Evolutionary conservation across 1,140 invertebrate species (phyloP).

Genomic region (Parapsyche elsis): DNA sequence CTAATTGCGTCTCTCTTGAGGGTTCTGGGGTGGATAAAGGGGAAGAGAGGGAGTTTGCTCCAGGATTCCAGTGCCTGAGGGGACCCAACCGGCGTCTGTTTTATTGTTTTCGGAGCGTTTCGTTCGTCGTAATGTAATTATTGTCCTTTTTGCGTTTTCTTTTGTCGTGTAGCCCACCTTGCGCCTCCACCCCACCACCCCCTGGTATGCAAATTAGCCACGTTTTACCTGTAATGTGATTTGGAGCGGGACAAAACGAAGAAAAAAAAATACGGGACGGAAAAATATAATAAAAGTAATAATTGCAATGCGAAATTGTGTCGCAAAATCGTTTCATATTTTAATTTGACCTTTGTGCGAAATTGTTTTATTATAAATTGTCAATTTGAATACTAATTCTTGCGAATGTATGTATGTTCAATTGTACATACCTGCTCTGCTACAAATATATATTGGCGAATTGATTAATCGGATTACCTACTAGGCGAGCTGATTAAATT

Average conservation of each 20-base stretch:
- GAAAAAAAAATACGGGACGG: not conserved
- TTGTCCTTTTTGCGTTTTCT: not conserved
- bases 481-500: too few relatives aligned
- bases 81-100: not conserved
- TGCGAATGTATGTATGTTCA: too few relatives aligned
- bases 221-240: constrained; percentile 33
- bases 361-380: too few relatives aligned
- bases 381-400: too few relatives aligned
- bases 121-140: not conserved
- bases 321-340: too few relatives aligned
- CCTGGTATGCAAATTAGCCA: constrained; percentile 20
- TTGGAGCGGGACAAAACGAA: not conserved
- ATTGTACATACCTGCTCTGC: too few relatives aligned
- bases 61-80: too few relatives aligned
- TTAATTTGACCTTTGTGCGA: too few relatives aligned
- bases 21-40: not conserved
- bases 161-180: not conserved
- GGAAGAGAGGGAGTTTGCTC: not conserved
- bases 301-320: too few relatives aligned
- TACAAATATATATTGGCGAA: too few relatives aligned
- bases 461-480: too few relatives aligned
- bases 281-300: too few relatives aligned
- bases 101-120: constrained; percentile 5
- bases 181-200: not conserved
- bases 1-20: not conserved